Base-by-base conservation (phyloP, 1,140 invertebrate genomes). In the Drosophila kanapiae region DNA sequence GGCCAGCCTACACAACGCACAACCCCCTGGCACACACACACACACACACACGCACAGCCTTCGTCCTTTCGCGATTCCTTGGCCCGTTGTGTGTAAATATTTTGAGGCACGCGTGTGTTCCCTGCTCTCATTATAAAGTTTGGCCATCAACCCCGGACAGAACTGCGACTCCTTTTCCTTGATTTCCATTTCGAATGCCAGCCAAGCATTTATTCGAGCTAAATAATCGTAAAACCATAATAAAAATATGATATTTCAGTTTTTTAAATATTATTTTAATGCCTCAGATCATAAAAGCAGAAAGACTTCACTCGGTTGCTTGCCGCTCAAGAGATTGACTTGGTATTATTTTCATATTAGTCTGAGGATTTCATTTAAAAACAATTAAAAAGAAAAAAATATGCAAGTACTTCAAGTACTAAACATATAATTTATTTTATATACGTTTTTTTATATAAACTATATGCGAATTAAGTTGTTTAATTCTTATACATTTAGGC, bases 81-180 rank as follows among this genome's bases (percentile, higher is more conserved):
- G 78, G 78, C 75, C 78, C 85, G 76, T 82, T 90, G 85, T 90
- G 85, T 90, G 85, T 90, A 90, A 90, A 90, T 90, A 90, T 90
- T 90, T 85, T 90, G 85, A 90, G 85, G 85, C 85, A 90, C 82
- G 85, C 86, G 85, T 90, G 81, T 90, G 86, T 91, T 90, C 68
- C 86, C 78, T 85, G 85, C 85, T 90, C 85, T 90, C 85, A 90
- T 88, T 90, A 88, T 79, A 70, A 79, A 75, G 75, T 88, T 79
- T 61, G 67, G 49, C 43, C 69, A 88, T 70, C 84, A 88, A 88
- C 84, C 84, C 84, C 72, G 58, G 40, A 49, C 47, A 38, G 18
- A 38, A 42, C 38, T 43, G 49, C 53, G 64, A 51, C 43, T 45
- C 51, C 29, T 31, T 9, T 31, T 16, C 1, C 43, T 13, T 18